Evolutionary conservation across 2,888 invertebrate genomes (phyloP).

Genomic region (Platerodrilus igneus): DNA sequence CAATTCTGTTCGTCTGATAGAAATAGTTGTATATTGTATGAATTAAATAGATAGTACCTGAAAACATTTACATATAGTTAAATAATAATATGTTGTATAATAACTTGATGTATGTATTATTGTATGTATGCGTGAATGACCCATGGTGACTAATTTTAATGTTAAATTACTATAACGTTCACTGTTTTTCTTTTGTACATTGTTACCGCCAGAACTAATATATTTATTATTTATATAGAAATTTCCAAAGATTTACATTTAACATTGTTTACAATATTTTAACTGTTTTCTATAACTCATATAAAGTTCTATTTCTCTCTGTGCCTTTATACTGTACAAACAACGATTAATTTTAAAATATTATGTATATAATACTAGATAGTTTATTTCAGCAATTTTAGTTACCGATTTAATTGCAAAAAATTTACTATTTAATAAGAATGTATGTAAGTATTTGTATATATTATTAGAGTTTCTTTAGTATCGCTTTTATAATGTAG

Average conservation of each 20-base stretch:
- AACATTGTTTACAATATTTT: constrained; percentile 8
- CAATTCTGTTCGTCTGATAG: background rate
- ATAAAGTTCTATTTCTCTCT: constrained; percentile 31
- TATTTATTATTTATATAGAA: constrained; percentile 34
- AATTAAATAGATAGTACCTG: constrained; percentile 38
- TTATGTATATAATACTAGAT: constrained; percentile 19
- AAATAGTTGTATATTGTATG: constrained; percentile 6
- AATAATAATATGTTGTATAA: constrained; percentile 30
- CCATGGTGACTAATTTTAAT: constrained; percentile 17
- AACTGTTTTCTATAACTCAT: constrained; percentile 7
- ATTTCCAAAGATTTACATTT: constrained; percentile 19
- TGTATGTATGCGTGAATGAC: constrained; percentile 13
- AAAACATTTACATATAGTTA: constrained; percentile 36
- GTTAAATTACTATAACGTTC: constrained; percentile 34
- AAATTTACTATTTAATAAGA: constrained; percentile 13
- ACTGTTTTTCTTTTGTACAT: constrained; percentile 29
- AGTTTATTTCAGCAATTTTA: constrained; percentile 15
- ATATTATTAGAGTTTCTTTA: constrained; percentile 1
- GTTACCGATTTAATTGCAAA: constrained; percentile 1
- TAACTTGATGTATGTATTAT: constrained; percentile 29
- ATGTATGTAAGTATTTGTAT: constrained; percentile 18
- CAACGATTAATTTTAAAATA: constrained; percentile 27
- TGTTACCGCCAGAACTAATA: constrained; percentile 36
- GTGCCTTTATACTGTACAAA: constrained; percentile 42
- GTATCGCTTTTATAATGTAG: background rate